Evolutionary conservation across 2,113 vertebrate species (phyloP).

Genomic region (Psettodes erumei): DNA sequence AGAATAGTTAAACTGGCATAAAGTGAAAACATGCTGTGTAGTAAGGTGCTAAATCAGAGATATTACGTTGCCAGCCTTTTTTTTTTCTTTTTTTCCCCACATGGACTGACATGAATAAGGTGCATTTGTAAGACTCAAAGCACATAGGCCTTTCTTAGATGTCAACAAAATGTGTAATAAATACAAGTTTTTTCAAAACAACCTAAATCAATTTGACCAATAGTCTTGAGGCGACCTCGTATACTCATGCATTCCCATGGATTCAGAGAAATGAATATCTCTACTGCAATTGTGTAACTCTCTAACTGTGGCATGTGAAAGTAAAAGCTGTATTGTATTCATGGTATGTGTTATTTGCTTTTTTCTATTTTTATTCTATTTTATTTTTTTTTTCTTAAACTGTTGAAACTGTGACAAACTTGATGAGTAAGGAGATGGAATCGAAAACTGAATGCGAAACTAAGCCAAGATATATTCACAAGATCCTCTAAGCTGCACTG

Average conservation of each 20-base stretch:
- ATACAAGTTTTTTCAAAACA: slow-evolving; percentile 74
- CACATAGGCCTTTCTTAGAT: slow-evolving; percentile 77
- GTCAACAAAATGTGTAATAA: slow-evolving; percentile 80
- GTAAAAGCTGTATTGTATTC: slow-evolving; percentile 78
- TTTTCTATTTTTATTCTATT: slow-evolving; percentile 33
- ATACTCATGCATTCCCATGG: slow-evolving; percentile 80
- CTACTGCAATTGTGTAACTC: slow-evolving; percentile 71
- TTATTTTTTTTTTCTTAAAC: slow-evolving; percentile 31
- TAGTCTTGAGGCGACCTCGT: slow-evolving; percentile 87
- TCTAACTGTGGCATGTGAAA: slow-evolving; percentile 79
- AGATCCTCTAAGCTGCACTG: slow-evolving; percentile 84
- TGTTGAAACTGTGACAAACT: slow-evolving; percentile 70
- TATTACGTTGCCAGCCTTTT: slow-evolving; percentile 82
- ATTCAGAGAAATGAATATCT: slow-evolving; percentile 73
- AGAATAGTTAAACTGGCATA: slow-evolving; percentile 84
- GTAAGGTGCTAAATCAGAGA: slow-evolving; percentile 88
- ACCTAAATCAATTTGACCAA: slow-evolving; percentile 82
- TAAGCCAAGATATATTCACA: slow-evolving; percentile 84
- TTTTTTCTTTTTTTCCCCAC: slow-evolving; percentile 50
- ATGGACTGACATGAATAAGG: slow-evolving; percentile 84
- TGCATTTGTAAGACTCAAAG: slow-evolving; percentile 86
- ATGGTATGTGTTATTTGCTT: slow-evolving; percentile 73
- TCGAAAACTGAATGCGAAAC: slow-evolving; percentile 78
- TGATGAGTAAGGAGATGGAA: slow-evolving; percentile 77
- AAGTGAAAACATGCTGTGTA: slow-evolving; percentile 87